A percentile compares a stretch with the other conserved stretches of the same genome.
Conservation (phyloP, 1,140 invertebrate genomes). For the Drosophila novamexicana region DNA sequence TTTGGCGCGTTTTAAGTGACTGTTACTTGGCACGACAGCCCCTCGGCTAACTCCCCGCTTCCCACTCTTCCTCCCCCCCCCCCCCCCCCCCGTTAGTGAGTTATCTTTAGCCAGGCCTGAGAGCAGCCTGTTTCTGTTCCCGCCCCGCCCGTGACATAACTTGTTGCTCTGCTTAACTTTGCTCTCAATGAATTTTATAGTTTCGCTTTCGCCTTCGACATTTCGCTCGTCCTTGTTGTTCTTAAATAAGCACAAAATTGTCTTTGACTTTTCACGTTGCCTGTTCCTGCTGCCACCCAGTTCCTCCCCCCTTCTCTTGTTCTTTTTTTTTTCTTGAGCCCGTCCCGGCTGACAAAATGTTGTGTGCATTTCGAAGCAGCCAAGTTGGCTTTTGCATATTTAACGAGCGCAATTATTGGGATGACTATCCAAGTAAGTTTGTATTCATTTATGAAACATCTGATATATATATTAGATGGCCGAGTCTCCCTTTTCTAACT, state of each 20-base stretch:
- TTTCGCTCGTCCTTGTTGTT: constrained; percentile 28
- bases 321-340: neutral
- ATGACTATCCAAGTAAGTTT: constrained; percentile 53
- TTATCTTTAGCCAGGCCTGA: constrained; percentile 2
- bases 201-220: constrained; percentile 57
- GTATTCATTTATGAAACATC: constrained; percentile 59
- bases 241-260: constrained; percentile 51
- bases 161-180: constrained; percentile 78
- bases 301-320: neutral
- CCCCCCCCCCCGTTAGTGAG: neutral
- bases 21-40: constrained; percentile 71
- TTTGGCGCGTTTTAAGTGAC: constrained; percentile 73
- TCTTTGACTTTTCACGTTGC: constrained; percentile 24
- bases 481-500: constrained; percentile 11
- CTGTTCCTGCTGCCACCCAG: constrained; percentile 27
- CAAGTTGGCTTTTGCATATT: constrained; percentile 62
- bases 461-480: constrained; percentile 36
- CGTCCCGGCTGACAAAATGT: constrained; percentile 17
- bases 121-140: neutral
- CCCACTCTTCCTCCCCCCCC: neutral
- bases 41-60: constrained; percentile 3
- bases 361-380: constrained; percentile 52
- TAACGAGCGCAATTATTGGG: constrained; percentile 72
- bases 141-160: constrained; percentile 42
- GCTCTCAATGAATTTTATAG: constrained; percentile 83